Percentiles rank a stretch among this genome's conserved stretches.
Evolutionary conservation across 2,888 invertebrate species (phyloP).

Genomic region (Drosophila anceps): DNA sequence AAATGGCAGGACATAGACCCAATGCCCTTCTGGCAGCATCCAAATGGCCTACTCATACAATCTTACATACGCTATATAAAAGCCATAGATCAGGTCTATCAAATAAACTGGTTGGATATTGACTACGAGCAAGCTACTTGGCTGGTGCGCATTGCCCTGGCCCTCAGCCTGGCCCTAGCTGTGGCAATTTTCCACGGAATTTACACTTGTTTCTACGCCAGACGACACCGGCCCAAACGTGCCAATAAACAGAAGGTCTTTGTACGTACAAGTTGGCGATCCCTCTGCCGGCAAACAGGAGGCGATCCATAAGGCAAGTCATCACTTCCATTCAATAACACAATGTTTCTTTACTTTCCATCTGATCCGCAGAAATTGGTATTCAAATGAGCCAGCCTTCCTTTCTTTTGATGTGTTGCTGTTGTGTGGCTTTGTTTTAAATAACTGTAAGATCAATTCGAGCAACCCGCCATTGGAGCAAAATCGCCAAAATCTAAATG

Average conservation of each 20-base stretch:
- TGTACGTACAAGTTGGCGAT: neutral
- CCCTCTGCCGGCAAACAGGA: neutral
- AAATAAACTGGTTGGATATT: neutral
- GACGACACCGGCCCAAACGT: neutral
- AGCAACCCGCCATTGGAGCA: neutral
- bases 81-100: conserved; percentile 14
- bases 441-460: neutral
- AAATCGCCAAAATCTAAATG: conserved; percentile 8
- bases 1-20: conserved; percentile 22
- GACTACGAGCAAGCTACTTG: conserved; percentile 22
- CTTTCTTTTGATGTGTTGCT: neutral
- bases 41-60: conserved; percentile 18
- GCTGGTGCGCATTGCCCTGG: conserved; percentile 17
- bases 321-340: too few relatives aligned
- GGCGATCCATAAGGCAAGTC: neutral
- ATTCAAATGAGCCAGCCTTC: neutral
- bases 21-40: conserved; percentile 31
- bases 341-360: neutral
- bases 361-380: neutral
- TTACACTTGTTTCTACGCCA: neutral
- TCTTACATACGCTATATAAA: conserved; percentile 6
- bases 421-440: neutral
- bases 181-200: neutral
- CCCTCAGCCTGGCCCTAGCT: neutral
- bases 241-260: neutral